A percentile compares a stretch with the other conserved stretches of the same genome.
These are phyloP conservation scores for Terebella lapidaria DNA, from an alignment of 2,888 invertebrate species.

Conservation along the genomic window DNA sequence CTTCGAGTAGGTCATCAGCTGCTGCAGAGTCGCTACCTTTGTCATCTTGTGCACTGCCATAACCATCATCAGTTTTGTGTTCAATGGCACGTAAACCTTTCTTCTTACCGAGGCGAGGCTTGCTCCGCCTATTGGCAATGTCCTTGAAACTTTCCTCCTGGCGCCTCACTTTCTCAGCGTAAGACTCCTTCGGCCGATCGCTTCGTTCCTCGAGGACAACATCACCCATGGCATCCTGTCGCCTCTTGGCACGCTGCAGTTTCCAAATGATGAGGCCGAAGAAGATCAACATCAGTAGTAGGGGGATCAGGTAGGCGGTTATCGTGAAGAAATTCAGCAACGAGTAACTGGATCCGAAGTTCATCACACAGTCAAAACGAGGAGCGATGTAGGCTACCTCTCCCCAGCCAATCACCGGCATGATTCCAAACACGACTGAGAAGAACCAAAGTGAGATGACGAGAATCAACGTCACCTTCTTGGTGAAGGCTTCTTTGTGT, in stretches of 20 bases:
- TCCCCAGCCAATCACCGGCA: slow-evolving; percentile 33
- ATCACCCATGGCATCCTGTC: slow-evolving; percentile 19
- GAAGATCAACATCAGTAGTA: slow-evolving; percentile 18
- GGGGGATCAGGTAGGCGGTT: slow-evolving; percentile 28
- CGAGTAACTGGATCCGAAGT: slow-evolving; percentile 25
- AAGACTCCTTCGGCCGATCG: slow-evolving; percentile 25
- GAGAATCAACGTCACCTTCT: slow-evolving; percentile 24
- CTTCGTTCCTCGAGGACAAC: slow-evolving; percentile 29
- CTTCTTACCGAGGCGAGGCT: background rate
- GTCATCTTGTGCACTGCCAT: background rate
- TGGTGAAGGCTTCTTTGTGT: slow-evolving; percentile 29
- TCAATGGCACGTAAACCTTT: no score
- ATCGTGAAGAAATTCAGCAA: slow-evolving; percentile 31
- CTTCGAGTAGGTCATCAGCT: background rate
- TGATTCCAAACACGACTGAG: slow-evolving; percentile 28
- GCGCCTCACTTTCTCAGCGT: slow-evolving; percentile 28
- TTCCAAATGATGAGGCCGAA: slow-evolving; percentile 26
- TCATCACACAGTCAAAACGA: slow-evolving; percentile 32
- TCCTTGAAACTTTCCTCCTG: slow-evolving; percentile 28
- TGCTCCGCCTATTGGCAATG: slow-evolving; percentile 22
- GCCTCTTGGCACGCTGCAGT: slow-evolving; percentile 19
- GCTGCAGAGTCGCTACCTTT: background rate
- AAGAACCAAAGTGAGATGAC: slow-evolving; percentile 27
- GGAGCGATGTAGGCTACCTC: slow-evolving; percentile 22
- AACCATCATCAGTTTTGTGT: background rate